A percentile compares a stretch with the other conserved stretches of the same genome.
Conservation (phyloP, 1,140 invertebrate genomes). For the Drosophila dunni region DNA sequence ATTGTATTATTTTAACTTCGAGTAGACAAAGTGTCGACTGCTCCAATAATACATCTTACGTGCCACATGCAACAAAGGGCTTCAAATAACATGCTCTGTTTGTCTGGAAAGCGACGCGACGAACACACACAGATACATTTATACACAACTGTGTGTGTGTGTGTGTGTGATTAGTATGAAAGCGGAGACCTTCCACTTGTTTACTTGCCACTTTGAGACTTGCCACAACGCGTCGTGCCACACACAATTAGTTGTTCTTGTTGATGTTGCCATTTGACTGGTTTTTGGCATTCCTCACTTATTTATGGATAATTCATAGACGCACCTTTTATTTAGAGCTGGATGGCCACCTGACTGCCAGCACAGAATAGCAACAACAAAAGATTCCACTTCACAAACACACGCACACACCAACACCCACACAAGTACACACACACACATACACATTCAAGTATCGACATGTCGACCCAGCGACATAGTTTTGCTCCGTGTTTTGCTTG, state of each 20-base stretch:
- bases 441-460: slow-evolving; percentile 33
- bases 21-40: neutral
- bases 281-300: slow-evolving; percentile 40
- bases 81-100: slow-evolving; percentile 11
- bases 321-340: slow-evolving; percentile 62
- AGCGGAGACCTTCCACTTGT: slow-evolving; percentile 12
- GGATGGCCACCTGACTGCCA: slow-evolving; percentile 1
- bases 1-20: too few species aligned
- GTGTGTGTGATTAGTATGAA: slow-evolving; percentile 12
- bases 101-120: neutral
- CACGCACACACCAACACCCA: neutral
- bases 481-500: slow-evolving; percentile 62
- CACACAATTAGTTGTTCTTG: slow-evolving; percentile 12
- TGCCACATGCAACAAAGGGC: slow-evolving; percentile 11
- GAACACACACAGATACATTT: neutral
- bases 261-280: slow-evolving; percentile 66
- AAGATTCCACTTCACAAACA: neutral
- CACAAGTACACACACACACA: slow-evolving; percentile 1
- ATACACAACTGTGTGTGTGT: slow-evolving; percentile 14
- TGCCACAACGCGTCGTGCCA: neutral
- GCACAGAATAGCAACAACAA: slow-evolving; percentile 18
- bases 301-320: slow-evolving; percentile 75
- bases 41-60: neutral
- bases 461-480: slow-evolving; percentile 77
- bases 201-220: slow-evolving; percentile 10